Evolutionary conservation across 2,113 vertebrate genomes (phyloP).

Genomic region (Suncus etruscus): DNA sequence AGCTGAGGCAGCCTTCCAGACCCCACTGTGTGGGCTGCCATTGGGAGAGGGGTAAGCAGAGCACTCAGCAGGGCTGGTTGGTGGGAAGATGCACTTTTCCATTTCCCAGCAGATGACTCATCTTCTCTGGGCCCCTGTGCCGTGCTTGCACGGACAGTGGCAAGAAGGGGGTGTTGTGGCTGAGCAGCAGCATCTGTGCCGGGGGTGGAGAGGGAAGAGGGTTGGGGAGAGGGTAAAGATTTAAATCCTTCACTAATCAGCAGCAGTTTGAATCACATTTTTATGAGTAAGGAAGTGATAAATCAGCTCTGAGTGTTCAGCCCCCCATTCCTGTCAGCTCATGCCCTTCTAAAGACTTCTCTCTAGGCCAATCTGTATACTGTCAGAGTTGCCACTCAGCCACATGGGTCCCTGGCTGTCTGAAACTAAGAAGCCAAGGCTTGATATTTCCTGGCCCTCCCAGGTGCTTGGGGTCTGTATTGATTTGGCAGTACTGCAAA

Average conservation of each 20-base stretch:
- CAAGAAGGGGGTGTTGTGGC: conserved; percentile 81
- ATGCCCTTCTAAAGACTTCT: conserved; percentile 79
- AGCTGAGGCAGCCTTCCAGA: conserved; percentile 79
- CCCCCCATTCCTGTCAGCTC: conserved; percentile 71
- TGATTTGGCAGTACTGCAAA: conserved; percentile 73
- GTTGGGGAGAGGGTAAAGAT: conserved; percentile 76
- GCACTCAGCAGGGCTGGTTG: conserved; percentile 79
- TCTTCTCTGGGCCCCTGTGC: conserved; percentile 82
- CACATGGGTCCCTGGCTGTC: conserved; percentile 48
- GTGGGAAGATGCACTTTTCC: conserved; percentile 87
- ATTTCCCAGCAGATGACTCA: conserved; percentile 90
- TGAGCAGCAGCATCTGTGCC: conserved; percentile 82
- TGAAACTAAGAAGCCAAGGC: conserved; percentile 69
- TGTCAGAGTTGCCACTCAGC: conserved; percentile 71
- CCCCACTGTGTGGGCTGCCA: conserved; percentile 85
- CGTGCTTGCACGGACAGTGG: conserved; percentile 84
- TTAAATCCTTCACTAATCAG: conserved; percentile 82
- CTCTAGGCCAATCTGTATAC: conserved; percentile 72
- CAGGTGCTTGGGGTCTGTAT: conserved; percentile 71
- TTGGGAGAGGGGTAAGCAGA: conserved; percentile 84
- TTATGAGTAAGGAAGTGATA: conserved; percentile 85
- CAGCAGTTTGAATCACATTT: conserved; percentile 84
- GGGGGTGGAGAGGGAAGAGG: conserved; percentile 77
- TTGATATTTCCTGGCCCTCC: conserved; percentile 48
- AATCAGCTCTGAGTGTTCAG: conserved; percentile 80